Evolutionary conservation across 2,888 invertebrate genomes (phyloP), one percentile per base, ranked within the genome.

Genomic region (Norana najaformis): DNA sequence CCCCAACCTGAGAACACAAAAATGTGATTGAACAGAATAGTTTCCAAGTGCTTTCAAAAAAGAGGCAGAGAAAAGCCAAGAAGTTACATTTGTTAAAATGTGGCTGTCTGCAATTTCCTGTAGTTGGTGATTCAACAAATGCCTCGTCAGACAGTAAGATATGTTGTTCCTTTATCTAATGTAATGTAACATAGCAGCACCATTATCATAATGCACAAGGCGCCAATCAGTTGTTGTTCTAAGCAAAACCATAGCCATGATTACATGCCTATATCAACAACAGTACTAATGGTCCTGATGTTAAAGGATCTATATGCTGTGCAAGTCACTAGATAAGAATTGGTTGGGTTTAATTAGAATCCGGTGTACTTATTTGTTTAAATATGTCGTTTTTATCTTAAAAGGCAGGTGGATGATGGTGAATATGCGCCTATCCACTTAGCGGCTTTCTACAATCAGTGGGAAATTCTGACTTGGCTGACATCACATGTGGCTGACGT

Each of bases 401-500:
- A 69, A 69, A 69, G 69, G n/a, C 69, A 69, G 69, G n/a, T n/a
- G 69, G n/a, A n/a, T n/a, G 69, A 69, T 8, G 69, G 69, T n/a
- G 69, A 69, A 69, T 69, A 69, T 16, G n/a, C 69, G 8, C 69
- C 69, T 69, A 69, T 69, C 30, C 69, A 69, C 11, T 30, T 69
- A n/a, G 69, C 69, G 69, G n/a, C 69, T n/a, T 69, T 16, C 69
- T 11, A 69, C n/a, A 69, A 69, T 69, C 30, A 69, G 13, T 8
- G 30, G 6, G 69, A 69, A n/a, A 69, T 69, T n/a, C 69, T 69
- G 8, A 69, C 30, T 30, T 69, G 69, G 69, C n/a, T 69, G 69
- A 92, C 93, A 0, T 93, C 93, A 13, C 92, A 92, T 83, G 92
- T 93, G 83, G 92, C 93, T 16, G 93, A 93, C 89, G 92, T 94